Evolutionary conservation across 2,888 invertebrate species (phyloP), one percentile per base, ranked within the genome.

Genomic region (Pollenia griseotomentosa): DNA sequence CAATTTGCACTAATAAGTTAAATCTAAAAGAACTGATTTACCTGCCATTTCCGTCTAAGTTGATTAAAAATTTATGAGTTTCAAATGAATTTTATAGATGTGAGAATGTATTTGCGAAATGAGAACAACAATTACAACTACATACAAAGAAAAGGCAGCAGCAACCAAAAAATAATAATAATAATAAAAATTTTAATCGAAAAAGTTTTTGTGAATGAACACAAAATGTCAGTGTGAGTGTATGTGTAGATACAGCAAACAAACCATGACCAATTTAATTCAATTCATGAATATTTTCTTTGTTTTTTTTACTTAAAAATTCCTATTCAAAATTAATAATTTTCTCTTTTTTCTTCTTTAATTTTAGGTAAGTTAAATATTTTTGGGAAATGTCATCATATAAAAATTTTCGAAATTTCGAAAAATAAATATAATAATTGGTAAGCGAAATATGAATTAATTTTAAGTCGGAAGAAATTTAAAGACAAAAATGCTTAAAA

Each of bases 31-130:
- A 59, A 65, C 46, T 70, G 74, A 79, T 83, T 87, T 89, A 88
- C 88, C 88, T 88, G 89, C 77, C 85, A 88, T 88, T 88, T 88
- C 88, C 88, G 88, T 77, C 84, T 80, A 83, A 82, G 79, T 88
- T 88, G 88, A 88, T 89, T 88, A 88, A 88, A 89, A 88, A 89
- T 89, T 88, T 89, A 89, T 89, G 89, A 88, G 88, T 85, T 89
- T 86, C 82, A 87, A 83, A 88, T 87, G 88, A 81, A 87, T 86
- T 88, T 87, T 57, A 82, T 51, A 46, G 46, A 71, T 48, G 48
- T 48, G 57, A n/a, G 57, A 57, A 44, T 57, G 59, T 65, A 23
- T 55, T 11, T 12, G 23, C 42, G 42, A 14, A 16, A 79, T 7
- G 33, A 33, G 33, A 33, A 48, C 12, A 57, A 48, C 11, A 66